Conservation (phyloP, 2,888 invertebrate species). For the Epinotia demarniana region DNA sequence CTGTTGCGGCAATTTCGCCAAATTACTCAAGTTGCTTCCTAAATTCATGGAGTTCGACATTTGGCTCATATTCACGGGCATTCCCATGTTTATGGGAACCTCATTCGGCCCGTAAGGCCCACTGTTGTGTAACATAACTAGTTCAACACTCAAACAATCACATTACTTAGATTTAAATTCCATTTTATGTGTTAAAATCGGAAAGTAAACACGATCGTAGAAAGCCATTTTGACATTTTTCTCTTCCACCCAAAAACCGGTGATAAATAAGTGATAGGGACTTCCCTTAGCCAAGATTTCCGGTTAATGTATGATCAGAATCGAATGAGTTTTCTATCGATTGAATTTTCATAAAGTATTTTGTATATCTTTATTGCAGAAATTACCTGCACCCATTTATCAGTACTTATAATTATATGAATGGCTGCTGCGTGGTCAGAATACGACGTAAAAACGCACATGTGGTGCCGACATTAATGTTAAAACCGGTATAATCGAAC, state of each 20-base stretch:
- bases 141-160: conserved; percentile 45
- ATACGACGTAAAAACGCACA: no score
- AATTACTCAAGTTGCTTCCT: conserved; percentile 66
- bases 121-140: conserved; percentile 74
- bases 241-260: conserved; percentile 49
- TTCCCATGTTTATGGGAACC: conserved; percentile 65
- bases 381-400: no score
- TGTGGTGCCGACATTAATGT: neutral
- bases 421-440: no score
- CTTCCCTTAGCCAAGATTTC: neutral
- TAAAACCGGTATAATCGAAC: conserved; percentile 17
- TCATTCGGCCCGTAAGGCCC: conserved; percentile 73
- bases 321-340: neutral
- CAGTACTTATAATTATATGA: no score
- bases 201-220: conserved; percentile 65
- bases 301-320: conserved; percentile 24
- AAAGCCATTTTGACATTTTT: conserved; percentile 74
- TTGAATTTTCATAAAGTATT: neutral
- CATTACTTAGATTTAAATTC: conserved; percentile 46
- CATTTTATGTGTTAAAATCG: conserved; percentile 47
- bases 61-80: conserved; percentile 65
- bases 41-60: conserved; percentile 61
- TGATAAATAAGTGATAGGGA: conserved; percentile 31
- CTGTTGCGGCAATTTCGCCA: conserved; percentile 64
- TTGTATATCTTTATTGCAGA: neutral